Conservation (phyloP, 2,888 invertebrate genomes). For the Parthenolecanium corni region DNA sequence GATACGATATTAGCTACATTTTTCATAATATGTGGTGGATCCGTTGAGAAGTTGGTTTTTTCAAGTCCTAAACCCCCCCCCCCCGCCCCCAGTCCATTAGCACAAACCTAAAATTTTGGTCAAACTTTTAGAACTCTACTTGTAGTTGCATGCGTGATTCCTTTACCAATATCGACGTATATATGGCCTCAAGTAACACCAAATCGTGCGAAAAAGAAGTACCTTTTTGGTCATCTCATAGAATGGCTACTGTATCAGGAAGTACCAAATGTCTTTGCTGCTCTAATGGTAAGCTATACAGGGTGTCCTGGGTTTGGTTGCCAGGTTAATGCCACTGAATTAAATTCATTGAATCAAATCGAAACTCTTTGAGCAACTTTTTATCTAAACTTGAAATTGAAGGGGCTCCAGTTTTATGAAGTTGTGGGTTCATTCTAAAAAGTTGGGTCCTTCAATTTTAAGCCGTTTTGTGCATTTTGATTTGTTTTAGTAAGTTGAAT, state of each 20-base stretch:
- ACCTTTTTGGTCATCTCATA: slow-evolving; percentile 11
- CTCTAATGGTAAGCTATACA: neutral
- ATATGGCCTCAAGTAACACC: slow-evolving; percentile 16
- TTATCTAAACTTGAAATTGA: too few relatives aligned
- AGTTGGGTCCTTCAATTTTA: too few relatives aligned
- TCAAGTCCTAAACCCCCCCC: neutral
- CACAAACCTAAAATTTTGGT: too few relatives aligned
- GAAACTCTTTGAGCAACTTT: too few relatives aligned
- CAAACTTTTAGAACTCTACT: neutral
- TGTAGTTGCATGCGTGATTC: slow-evolving; percentile 7
- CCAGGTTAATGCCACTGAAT: neutral
- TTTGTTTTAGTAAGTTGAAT: too few relatives aligned
- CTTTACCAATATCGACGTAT: neutral
- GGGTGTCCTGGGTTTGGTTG: neutral
- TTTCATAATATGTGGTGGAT: slow-evolving; percentile 18
- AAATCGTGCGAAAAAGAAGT: neutral
- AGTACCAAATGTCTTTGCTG: slow-evolving; percentile 14
- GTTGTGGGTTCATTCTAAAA: too few relatives aligned
- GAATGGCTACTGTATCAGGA: slow-evolving; percentile 23
- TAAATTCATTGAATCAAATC: too few relatives aligned
- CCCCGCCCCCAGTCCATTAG: too few relatives aligned
- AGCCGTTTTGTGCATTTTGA: too few relatives aligned
- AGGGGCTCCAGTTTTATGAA: too few relatives aligned
- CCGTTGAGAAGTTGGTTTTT: neutral
- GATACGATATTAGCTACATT: slow-evolving; percentile 7